Evolutionary conservation across 2,797 vertebrate genomes (phyloP).

Genomic region (Mionectes olivaceus): DNA sequence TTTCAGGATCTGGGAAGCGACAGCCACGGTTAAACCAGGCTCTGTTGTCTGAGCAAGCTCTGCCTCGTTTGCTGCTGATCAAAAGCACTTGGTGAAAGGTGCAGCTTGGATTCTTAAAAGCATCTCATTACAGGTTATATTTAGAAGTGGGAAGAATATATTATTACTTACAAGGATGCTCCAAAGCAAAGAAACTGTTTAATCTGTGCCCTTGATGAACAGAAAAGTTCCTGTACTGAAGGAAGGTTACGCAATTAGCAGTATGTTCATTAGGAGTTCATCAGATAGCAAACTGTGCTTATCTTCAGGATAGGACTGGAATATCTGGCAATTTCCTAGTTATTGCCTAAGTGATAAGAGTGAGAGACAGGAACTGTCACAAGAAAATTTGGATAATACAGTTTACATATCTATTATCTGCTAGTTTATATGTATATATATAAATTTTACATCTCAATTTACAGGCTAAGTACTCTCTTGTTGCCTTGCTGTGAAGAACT

Average conservation of each 20-base stretch:
- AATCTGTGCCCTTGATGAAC: constrained; percentile 77
- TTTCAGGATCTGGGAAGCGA: not conserved
- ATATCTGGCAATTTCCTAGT: constrained; percentile 24
- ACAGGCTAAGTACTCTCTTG: not conserved
- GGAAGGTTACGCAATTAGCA: constrained; percentile 78
- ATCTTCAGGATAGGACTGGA: not conserved
- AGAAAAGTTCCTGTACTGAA: constrained; percentile 41
- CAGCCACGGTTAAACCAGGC: not conserved
- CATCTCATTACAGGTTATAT: constrained; percentile 79
- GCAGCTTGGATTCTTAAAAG: constrained; percentile 65
- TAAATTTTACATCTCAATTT: not conserved
- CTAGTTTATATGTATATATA: not conserved
- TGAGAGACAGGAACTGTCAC: not conserved
- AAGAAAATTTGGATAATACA: not conserved
- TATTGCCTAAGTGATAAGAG: constrained; percentile 25
- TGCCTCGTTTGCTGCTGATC: constrained; percentile 38
- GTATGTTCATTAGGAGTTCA: constrained; percentile 76
- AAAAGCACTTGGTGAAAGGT: constrained; percentile 57
- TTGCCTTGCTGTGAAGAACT: not conserved
- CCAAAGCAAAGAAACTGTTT: constrained; percentile 72
- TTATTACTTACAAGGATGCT: constrained; percentile 82
- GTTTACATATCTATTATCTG: not conserved
- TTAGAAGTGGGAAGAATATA: constrained; percentile 78
- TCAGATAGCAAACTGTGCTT: constrained; percentile 30
- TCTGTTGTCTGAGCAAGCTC: constrained; percentile 21